Evolutionary conservation across 2,888 invertebrate species (phyloP).

Genomic region (Mactromeris polynyma): DNA sequence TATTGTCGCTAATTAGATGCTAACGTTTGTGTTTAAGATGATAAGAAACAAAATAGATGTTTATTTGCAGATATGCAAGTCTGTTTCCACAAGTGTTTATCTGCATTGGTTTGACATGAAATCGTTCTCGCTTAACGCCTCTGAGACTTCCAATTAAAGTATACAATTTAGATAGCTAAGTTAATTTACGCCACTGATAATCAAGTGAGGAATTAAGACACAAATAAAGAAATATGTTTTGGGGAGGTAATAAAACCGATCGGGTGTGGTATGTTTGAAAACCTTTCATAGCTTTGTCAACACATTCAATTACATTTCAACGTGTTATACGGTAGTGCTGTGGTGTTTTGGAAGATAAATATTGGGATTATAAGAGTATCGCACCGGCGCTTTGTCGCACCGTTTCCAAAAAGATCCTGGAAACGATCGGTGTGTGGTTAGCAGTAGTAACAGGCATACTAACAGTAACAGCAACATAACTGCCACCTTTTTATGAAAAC

Average conservation of each 20-base stretch:
- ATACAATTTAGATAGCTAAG: background rate
- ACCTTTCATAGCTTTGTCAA: too few relatives aligned
- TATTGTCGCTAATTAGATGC: slow-evolving; percentile 55
- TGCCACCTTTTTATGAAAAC: too few relatives aligned
- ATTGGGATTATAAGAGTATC: too few relatives aligned
- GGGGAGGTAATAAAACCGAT: background rate
- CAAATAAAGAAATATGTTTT: background rate
- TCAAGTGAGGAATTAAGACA: background rate
- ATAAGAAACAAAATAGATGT: slow-evolving; percentile 54
- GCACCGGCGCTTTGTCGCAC: too few relatives aligned
- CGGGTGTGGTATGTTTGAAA: background rate
- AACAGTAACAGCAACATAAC: too few relatives aligned
- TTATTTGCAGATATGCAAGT: slow-evolving; percentile 35
- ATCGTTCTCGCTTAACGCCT: slow-evolving; percentile 39
- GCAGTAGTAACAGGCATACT: too few relatives aligned
- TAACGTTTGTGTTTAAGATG: slow-evolving; percentile 35
- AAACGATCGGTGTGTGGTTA: too few relatives aligned
- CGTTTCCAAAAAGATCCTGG: too few relatives aligned
- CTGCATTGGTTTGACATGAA: slow-evolving; percentile 11
- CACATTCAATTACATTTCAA: too few relatives aligned
- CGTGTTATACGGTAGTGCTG: too few relatives aligned
- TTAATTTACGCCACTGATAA: background rate
- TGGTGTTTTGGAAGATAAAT: too few relatives aligned
- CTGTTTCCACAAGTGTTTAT: slow-evolving; percentile 26
- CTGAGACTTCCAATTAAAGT: slow-evolving; percentile 24